A percentile compares a stretch with the other conserved stretches of the same genome.
Evolutionary conservation across 2,113 vertebrate species (phyloP).

Genomic region (Anoplopoma fimbria): DNA sequence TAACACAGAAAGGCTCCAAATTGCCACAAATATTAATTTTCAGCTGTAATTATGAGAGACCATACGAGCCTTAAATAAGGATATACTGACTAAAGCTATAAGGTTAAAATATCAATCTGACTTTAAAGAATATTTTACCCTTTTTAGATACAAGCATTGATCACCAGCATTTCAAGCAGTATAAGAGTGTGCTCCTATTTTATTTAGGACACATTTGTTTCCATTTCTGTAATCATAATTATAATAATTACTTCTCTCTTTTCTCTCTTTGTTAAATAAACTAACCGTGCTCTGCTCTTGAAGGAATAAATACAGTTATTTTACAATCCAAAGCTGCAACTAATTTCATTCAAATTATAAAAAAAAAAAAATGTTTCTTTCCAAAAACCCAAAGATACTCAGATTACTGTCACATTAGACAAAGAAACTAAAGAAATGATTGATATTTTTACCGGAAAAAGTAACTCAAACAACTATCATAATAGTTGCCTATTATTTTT

Average conservation of each 20-base stretch:
- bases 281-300: neutral
- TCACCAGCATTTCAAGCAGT: neutral
- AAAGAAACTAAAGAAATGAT: neutral
- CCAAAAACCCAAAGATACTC: neutral
- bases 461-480: too few species aligned
- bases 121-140: neutral
- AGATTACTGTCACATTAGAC: neutral
- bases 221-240: neutral
- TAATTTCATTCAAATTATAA: neutral
- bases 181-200: neutral
- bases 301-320: neutral
- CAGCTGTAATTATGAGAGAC: neutral
- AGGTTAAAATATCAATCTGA: neutral
- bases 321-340: neutral
- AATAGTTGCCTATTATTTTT: neutral
- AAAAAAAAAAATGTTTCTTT: neutral
- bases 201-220: neutral
- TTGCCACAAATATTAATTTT: slow-evolving; percentile 6
- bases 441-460: neutral
- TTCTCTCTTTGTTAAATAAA: neutral
- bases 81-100: neutral
- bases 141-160: neutral
- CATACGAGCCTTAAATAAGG: slow-evolving; percentile 17
- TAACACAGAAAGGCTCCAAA: neutral
- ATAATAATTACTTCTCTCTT: neutral